phyloP scores from a whole-genome alignment of 2,113 vertebrate species.

The Alaudala cheleensis region DNA sequence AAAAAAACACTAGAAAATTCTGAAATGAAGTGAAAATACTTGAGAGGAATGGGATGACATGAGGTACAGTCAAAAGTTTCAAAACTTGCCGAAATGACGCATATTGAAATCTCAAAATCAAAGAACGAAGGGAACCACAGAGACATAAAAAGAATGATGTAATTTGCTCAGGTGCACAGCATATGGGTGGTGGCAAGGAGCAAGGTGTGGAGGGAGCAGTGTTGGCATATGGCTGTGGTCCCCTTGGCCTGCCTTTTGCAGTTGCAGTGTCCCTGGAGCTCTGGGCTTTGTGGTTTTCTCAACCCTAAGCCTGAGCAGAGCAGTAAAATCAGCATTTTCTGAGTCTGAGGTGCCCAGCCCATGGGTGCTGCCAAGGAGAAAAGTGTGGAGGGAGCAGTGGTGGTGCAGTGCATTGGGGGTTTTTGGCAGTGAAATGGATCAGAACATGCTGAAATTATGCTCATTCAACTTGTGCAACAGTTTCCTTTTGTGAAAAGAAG shows the following conservation, averaged over 20 bases:
- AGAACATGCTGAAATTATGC: accelerated
- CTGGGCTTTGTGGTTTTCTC: background rate
- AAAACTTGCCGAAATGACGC: background rate
- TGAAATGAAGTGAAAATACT: background rate
- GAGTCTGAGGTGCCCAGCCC: background rate
- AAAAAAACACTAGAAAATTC: background rate
- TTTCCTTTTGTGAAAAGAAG: background rate
- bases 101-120: background rate
- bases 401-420: background rate
- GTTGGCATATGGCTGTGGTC: background rate
- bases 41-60: background rate
- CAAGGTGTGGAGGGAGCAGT: background rate
- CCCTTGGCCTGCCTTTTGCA: background rate
- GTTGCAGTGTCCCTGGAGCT: background rate
- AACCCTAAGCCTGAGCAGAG: background rate
- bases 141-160: background rate
- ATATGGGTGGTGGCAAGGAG: background rate
- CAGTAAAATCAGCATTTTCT: background rate
- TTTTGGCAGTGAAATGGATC: background rate
- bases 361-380: background rate
- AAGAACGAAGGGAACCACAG: background rate
- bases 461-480: accelerated
- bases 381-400: background rate
- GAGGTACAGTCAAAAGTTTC: background rate
- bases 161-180: background rate